phyloP scores from a whole-genome alignment of 2,797 vertebrate genomes.

The Myotis myotis region DNA sequence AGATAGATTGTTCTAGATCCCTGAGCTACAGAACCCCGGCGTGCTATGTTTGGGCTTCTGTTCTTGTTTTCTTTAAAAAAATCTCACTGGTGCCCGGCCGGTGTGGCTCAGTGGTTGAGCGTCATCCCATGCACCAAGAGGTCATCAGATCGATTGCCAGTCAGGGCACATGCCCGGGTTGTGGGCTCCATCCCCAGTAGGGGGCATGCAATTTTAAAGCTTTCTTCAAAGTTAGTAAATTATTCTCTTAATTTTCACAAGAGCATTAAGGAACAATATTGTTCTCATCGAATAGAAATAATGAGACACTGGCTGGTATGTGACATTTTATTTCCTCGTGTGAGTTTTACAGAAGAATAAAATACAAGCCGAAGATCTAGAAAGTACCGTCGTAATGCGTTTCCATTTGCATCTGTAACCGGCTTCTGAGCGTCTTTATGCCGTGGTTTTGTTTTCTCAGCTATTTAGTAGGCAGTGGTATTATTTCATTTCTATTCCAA shows the following conservation, averaged over 20 bases:
- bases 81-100: neutral
- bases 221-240: neutral
- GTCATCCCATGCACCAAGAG: no score
- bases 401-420: slow-evolving; percentile 43
- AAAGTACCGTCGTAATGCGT: neutral
- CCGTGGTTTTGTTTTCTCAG: slow-evolving; percentile 50
- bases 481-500: slow-evolving; percentile 61
- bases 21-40: neutral
- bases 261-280: neutral
- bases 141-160: no score
- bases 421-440: neutral
- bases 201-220: neutral
- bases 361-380: neutral
- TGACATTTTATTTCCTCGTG: slow-evolving; percentile 22
- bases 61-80: neutral
- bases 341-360: neutral
- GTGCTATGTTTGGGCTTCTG: neutral
- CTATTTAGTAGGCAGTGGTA: slow-evolving; percentile 40
- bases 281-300: slow-evolving; percentile 33
- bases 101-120: no score
- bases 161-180: no score
- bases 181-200: no score
- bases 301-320: neutral
- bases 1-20: neutral
- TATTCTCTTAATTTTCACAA: neutral